Base-by-base conservation (phyloP, 2,113 vertebrate species). In the Hippocampus guttulatus region DNA sequence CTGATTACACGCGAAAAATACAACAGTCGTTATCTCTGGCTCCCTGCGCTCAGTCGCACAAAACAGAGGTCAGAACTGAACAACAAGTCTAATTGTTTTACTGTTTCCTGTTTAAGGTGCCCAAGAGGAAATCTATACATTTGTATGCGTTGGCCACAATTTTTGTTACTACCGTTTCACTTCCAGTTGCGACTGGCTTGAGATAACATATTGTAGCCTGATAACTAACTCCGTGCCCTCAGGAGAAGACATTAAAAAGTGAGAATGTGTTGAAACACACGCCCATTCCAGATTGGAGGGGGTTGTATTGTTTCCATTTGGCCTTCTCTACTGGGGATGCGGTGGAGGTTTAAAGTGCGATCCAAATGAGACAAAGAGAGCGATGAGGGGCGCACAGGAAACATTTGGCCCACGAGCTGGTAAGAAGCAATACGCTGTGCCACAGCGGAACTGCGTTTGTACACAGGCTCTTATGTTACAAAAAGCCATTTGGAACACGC, bases 111-210 rank as follows among this genome's bases (percentile, higher is more conserved):
- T 91, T 91, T 88, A 87, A 64, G 84, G 82, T 79, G 84, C 81
- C 88, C 77, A 25, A 10, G 67, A n/a, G 80, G 80, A 81, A 81
- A 84, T 85, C 83, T 86, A 88, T 79, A 88, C 82, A 79, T 85
- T 87, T 89, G 87, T 86, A 87, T 88, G 81, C 70, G 84, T 84
- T 83, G 74, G 76, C 23, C 64, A 77, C 83, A 85, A 84, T 89
- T 90, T 91, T 88, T 91, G 27, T 91, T 91, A 87, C 88, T 91
- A 88, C 88, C 87, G 85, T 86, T 90, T 91, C 73, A 80, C 89
- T 90, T 89, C 82, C 77, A 83, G 77, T 81, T 84, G 76, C 87
- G 88, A 87, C 87, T 91, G 87, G 76, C 80, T 81, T 51, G 72
- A 83, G 83, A 90, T 86, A 90, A 71, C 75, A 80, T 83, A 84